Percentiles rank a stretch among this genome's conserved stretches.
phyloP scores from a whole-genome alignment of 2,113 vertebrate genomes.

The Eretmodus cyanostictus region DNA sequence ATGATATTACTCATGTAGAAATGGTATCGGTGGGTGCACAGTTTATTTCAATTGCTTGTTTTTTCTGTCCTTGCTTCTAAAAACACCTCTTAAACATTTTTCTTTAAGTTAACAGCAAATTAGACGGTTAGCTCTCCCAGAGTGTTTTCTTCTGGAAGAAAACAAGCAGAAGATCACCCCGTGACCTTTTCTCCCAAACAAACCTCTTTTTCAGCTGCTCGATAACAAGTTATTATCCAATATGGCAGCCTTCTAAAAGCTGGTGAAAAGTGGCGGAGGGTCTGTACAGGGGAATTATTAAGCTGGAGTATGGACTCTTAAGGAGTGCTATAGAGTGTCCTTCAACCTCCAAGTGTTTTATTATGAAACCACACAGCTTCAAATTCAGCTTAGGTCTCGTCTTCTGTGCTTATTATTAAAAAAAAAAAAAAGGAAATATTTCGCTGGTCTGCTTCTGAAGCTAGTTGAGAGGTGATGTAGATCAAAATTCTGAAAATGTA shows the following conservation, averaged over 20 bases:
- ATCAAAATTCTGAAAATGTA: conserved; percentile 14
- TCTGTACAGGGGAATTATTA: conserved; percentile 43
- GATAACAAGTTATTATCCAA: conserved; percentile 71
- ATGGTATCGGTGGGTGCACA: not conserved
- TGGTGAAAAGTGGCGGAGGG: conserved; percentile 27
- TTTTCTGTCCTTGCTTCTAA: not conserved
- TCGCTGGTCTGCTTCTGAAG: not conserved
- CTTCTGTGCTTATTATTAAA: not conserved
- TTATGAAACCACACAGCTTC: conserved; percentile 12
- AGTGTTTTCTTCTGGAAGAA: conserved; percentile 46
- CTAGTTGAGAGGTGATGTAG: not conserved
- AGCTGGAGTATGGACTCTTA: conserved; percentile 35
- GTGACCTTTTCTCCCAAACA: conserved; percentile 43
- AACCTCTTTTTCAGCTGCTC: conserved; percentile 52
- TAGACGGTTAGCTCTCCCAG: conserved; percentile 17
- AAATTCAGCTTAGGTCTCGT: conserved; percentile 9
- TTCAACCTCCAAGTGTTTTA: conserved; percentile 35
- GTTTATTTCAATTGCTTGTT: not conserved
- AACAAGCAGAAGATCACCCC: conserved; percentile 49
- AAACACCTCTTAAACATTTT: not conserved
- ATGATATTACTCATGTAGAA: not conserved
- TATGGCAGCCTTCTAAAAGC: conserved; percentile 42
- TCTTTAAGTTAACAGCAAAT: conserved; percentile 12
- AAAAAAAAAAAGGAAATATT: not conserved
- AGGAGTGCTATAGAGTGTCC: conserved; percentile 12